Conservation (phyloP, 2,113 vertebrate genomes). For the Sardina pilchardus region DNA sequence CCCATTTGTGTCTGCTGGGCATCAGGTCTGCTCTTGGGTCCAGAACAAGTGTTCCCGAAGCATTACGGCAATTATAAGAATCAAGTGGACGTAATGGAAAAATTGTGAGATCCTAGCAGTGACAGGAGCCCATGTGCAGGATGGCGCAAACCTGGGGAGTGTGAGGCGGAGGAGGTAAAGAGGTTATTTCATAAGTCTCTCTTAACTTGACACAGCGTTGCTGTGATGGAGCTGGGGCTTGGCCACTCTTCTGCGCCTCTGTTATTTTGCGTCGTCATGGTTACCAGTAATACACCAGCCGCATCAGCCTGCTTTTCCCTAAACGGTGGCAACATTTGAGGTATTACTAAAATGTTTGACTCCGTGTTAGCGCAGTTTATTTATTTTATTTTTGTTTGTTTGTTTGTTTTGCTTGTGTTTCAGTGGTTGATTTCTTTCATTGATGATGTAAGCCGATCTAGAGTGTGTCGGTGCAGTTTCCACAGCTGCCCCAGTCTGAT, state of each 20-base stretch:
- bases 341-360: background rate
- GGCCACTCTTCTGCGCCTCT: background rate
- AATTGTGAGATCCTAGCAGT: background rate
- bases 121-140: background rate
- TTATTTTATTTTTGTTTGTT: background rate
- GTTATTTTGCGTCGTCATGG: background rate
- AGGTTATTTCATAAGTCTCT: background rate
- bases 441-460: background rate
- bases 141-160: too few species aligned
- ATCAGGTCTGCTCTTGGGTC: background rate
- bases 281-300: background rate
- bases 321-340: background rate
- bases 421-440: background rate
- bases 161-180: background rate
- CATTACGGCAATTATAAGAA: background rate
- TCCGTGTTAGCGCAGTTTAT: background rate
- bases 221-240: background rate
- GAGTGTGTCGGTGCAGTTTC: background rate
- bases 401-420: background rate
- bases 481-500: background rate
- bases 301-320: background rate
- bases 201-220: background rate
- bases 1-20: too few species aligned
- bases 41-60: background rate
- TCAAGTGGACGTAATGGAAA: background rate